Evolutionary conservation across 2,888 invertebrate genomes (phyloP).

Genomic region (Aplocera efformata): DNA sequence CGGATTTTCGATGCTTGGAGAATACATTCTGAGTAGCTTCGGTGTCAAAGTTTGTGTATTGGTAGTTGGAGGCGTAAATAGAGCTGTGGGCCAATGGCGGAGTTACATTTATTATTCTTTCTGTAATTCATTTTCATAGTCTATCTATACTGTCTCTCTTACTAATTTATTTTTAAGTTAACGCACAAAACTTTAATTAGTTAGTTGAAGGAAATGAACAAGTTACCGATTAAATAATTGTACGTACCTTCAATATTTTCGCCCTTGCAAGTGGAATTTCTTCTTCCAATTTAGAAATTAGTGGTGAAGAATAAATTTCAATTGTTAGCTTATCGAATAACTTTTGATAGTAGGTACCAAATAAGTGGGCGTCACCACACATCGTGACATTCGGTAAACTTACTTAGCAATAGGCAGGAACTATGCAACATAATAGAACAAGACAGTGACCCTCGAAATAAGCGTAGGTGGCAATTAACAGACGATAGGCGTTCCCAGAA

Average conservation of each 20-base stretch:
- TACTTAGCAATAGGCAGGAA: constrained; percentile 2
- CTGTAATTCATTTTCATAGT: too few species aligned
- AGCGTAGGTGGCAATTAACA: constrained; percentile 63
- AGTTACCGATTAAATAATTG: too few species aligned
- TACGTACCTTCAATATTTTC: too few species aligned
- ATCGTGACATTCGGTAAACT: constrained; percentile 1
- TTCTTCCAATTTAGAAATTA: too few species aligned
- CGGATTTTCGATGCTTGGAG: constrained; percentile 25
- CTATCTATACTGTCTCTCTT: too few species aligned
- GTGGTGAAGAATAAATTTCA: too few species aligned
- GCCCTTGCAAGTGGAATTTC: too few species aligned
- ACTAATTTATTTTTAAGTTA: too few species aligned
- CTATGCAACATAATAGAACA: constrained; percentile 24
- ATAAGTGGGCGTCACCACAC: constrained; percentile 6
- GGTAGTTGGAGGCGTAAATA: constrained; percentile 74
- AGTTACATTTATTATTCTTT: constrained; percentile 41
- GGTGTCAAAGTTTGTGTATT: constrained; percentile 46
- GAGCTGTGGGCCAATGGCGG: constrained; percentile 58
- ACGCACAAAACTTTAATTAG: too few species aligned
- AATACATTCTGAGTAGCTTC: constrained; percentile 34
- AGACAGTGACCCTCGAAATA: constrained; percentile 42
- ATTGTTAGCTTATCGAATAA: too few species aligned
- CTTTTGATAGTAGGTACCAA: too few species aligned
- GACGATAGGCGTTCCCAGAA: constrained; percentile 48
- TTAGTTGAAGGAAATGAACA: too few species aligned